Percentiles rank a stretch among this genome's conserved stretches.
Evolutionary conservation across 2,113 vertebrate genomes (phyloP).

Genomic region (Dunckerocampus dactyliophorus): DNA sequence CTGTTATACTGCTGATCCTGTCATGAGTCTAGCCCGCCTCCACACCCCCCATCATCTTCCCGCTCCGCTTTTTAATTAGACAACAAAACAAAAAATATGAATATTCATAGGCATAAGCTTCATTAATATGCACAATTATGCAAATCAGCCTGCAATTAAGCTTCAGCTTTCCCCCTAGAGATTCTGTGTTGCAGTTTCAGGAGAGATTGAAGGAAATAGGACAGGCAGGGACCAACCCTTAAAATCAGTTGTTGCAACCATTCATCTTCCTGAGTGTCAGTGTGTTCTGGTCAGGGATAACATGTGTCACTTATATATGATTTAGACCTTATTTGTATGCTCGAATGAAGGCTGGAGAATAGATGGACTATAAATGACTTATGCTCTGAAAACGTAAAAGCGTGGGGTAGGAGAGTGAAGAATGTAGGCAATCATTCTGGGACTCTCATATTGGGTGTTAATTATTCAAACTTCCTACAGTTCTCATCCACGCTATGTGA

Average conservation of each 20-base stretch:
- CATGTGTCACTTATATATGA: constrained; percentile 25
- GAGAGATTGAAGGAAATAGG: constrained; percentile 52
- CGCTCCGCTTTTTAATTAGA: constrained; percentile 82
- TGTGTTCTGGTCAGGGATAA: constrained; percentile 26
- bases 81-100: constrained; percentile 89
- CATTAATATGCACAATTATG: constrained; percentile 98
- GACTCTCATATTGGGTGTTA: constrained; percentile 65
- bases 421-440: constrained; percentile 62
- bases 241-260: constrained; percentile 51
- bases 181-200: constrained; percentile 56
- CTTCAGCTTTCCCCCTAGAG: constrained; percentile 72
- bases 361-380: constrained; percentile 47
- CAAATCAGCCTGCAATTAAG: constrained; percentile 90
- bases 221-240: constrained; percentile 57
- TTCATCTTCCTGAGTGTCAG: constrained; percentile 38
- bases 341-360: constrained; percentile 37
- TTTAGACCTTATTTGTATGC: constrained; percentile 28
- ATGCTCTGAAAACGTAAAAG: constrained; percentile 67
- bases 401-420: constrained; percentile 56
- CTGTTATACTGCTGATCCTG: constrained; percentile 70
- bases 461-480: constrained; percentile 73
- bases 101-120: constrained; percentile 82
- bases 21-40: constrained; percentile 58
- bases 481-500: constrained; percentile 60
- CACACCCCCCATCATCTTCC: constrained; percentile 31